These are phyloP conservation scores for Phrynocephalus guinanensis DNA, from an alignment of 2,797 vertebrate genomes.

Conservation along the genomic window DNA sequence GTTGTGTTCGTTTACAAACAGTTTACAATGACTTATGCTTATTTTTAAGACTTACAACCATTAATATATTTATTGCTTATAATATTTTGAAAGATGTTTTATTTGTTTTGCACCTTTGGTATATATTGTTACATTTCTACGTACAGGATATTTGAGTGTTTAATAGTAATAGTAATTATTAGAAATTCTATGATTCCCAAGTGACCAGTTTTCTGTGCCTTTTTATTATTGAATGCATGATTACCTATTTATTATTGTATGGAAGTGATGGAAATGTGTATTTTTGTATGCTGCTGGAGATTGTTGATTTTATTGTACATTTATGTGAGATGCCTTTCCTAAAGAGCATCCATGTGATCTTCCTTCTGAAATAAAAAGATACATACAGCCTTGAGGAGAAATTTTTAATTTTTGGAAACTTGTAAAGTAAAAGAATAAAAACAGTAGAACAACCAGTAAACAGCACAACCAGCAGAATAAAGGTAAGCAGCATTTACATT, in stretches of 20 bases:
- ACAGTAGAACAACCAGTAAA: neutral
- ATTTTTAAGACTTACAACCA: slow-evolving; percentile 91
- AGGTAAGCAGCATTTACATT: neutral
- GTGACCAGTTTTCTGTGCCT: slow-evolving; percentile 99
- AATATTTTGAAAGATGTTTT: slow-evolving; percentile 92
- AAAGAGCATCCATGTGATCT: slow-evolving; percentile 86
- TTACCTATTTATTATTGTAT: slow-evolving; percentile 98
- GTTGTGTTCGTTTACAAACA: slow-evolving; percentile 99
- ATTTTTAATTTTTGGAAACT: neutral
- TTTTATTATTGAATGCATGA: slow-evolving; percentile 97
- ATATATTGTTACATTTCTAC: slow-evolving; percentile 98
- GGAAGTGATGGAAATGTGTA: slow-evolving; percentile 98
- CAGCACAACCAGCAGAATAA: neutral
- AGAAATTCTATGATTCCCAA: slow-evolving; percentile 99
- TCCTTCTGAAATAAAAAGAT: slow-evolving; percentile 96
- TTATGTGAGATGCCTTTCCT: slow-evolving; percentile 84
- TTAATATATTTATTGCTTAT: slow-evolving; percentile 99
- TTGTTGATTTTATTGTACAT: slow-evolving; percentile 92
- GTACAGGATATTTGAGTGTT: slow-evolving; percentile 94
- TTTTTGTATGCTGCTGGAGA: slow-evolving; percentile 98
- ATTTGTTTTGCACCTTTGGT: slow-evolving; percentile 98
- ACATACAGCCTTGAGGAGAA: slow-evolving; percentile 76
- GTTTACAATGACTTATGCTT: slow-evolving; percentile 98
- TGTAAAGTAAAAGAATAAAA: neutral
- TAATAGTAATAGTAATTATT: slow-evolving; percentile 96